Evolutionary conservation across 2,797 vertebrate genomes (phyloP), one percentile per base, ranked within the genome.

Genomic region (Lindbergichthys nudifrons): DNA sequence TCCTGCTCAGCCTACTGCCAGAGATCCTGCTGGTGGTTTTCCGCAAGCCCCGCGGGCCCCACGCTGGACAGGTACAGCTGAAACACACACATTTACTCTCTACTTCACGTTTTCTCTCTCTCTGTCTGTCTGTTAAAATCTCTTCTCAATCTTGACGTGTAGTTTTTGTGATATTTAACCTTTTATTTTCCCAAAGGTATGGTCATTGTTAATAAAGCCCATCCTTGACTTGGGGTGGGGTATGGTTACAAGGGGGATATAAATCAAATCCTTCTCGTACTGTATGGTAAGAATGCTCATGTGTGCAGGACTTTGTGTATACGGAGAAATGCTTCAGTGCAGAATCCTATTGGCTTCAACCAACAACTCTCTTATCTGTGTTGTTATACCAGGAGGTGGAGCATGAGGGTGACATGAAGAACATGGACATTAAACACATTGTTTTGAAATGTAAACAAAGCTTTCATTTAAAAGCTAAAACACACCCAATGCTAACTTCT

Each of bases 1-100:
- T 99, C 86, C 93, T 98, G 88, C 91, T 99, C 92, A 97, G 97
- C 86, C 95, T 99, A 80, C 96, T 97, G 89, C 98, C 98, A 68
- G 97, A 99, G 92, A 96, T 99, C 88, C 94, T 99, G 81, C 85
- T 96, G 73, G 94, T 93, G 84, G 92, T 97, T 86, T 89, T 98
- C 85, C 96, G 93, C 92, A 97, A 94, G 75, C 94, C 96, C 70
- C 95, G 84, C 71, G 93, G 93, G 77, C 95, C 95, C 77, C 91
- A 81, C 64, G 23, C 89, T 73, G 92, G 94, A 89, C 96, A 98
- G 97, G 98, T 99, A 96, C 19, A 54, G 45, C 58, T 68, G 12
- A 77, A 61, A 50, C 62, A 48, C 21, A 47, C 62, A 11, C 18
- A 41, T 53, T 60, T 39, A 6, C 21, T 12, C 68, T 57, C 16